phyloP scores from a whole-genome alignment of 37 sponge, comb jelly and placozoan genomes.

The Amphimedon queenslandica region DNA sequence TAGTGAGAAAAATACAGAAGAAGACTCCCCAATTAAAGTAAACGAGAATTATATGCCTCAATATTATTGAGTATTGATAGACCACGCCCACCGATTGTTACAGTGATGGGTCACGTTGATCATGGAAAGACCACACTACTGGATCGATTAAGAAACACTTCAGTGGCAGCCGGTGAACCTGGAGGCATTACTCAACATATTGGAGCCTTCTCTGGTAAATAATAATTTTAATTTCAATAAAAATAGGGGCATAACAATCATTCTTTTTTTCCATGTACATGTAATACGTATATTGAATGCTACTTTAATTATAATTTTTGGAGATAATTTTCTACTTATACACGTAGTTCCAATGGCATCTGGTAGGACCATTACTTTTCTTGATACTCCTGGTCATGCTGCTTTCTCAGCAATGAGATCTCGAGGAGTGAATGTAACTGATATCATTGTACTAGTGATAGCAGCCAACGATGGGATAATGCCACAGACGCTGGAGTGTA shows the following conservation, averaged over 20 bases:
- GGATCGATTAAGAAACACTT: conserved; percentile 79
- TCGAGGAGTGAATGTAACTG: conserved; percentile 78
- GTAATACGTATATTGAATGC: no score
- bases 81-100: conserved; percentile 82
- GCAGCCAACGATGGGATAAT: conserved; percentile 92
- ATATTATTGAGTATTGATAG: not conserved
- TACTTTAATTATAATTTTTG: no score
- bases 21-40: no score
- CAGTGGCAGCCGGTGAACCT: conserved; percentile 79
- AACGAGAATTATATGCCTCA: no score
- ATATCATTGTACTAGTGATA: conserved; percentile 91
- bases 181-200: conserved; percentile 98
- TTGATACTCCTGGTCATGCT: conserved; percentile 98
- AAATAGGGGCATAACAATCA: not conserved
- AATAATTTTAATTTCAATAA: no score
- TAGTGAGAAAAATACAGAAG: no score
- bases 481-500: conserved; percentile 85
- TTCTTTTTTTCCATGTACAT: not conserved
- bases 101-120: conserved; percentile 96
- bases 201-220: conserved; percentile 91
- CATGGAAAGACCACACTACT: conserved; percentile 97
- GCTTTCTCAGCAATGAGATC: conserved; percentile 87
- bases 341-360: conserved; percentile 9
- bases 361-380: conserved; percentile 76
- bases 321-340: not conserved